These are phyloP conservation scores for Fragum fragum DNA, from an alignment of 2,888 invertebrate genomes.

Conservation along the genomic window DNA sequence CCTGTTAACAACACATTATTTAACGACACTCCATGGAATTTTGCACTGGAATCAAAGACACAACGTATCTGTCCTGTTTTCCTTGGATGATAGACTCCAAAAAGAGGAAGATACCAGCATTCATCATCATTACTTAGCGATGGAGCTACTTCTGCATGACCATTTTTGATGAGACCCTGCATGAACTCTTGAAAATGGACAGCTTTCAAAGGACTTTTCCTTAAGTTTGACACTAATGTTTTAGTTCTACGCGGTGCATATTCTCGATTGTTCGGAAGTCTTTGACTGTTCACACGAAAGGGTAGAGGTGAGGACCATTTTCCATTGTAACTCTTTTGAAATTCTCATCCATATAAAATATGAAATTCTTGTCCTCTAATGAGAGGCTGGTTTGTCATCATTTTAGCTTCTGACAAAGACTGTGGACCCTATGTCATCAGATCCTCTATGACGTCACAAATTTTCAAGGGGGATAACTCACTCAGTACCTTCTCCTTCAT, in stretches of 20 bases:
- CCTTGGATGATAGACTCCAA: slow-evolving; percentile 16
- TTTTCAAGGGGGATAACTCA: neutral
- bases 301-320: slow-evolving; percentile 1
- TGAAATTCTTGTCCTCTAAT: neutral
- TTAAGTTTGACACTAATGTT: neutral
- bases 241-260: neutral
- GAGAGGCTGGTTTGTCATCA: slow-evolving; percentile 1
- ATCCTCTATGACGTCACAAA: neutral
- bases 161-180: neutral
- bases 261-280: slow-evolving; percentile 7
- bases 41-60: slow-evolving; percentile 64
- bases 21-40: slow-evolving; percentile 57
- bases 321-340: neutral
- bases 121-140: neutral
- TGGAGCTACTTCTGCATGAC: slow-evolving; percentile 1
- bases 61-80: slow-evolving; percentile 1
- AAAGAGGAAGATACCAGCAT: slow-evolving; percentile 4
- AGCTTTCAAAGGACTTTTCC: neutral
- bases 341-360: neutral
- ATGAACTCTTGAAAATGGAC: neutral
- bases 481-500: neutral
- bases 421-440: neutral
- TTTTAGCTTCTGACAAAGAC: neutral
- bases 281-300: neutral
- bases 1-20: slow-evolving; percentile 58